Conservation (phyloP, 2,888 invertebrate species). For the Lumbricus terrestris region DNA sequence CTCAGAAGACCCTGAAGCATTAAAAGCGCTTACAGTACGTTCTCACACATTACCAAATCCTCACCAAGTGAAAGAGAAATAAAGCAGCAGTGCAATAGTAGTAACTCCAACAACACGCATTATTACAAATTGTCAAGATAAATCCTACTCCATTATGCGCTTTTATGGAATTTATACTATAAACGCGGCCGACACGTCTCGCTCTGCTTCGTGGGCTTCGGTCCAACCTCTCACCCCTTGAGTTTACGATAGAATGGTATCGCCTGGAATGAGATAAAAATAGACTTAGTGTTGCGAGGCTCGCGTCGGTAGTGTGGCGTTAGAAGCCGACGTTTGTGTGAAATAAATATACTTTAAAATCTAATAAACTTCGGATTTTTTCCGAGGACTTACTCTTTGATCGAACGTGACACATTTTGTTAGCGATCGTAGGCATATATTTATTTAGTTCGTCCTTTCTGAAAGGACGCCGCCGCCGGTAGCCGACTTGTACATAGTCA, state of each 20-base stretch:
- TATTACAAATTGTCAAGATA: too few species aligned
- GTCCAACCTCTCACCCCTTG: not conserved
- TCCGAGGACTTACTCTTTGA: not conserved
- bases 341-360: not conserved
- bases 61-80: too few species aligned
- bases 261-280: not conserved
- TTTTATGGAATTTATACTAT: too few species aligned
- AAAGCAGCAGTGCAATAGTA: too few species aligned
- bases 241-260: not conserved
- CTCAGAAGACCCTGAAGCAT: too few species aligned
- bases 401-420: not conserved
- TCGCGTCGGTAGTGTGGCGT: not conserved
- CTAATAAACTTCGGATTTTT: not conserved
- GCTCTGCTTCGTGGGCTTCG: not conserved
- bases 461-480: not conserved
- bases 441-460: not conserved
- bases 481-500: not conserved
- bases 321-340: not conserved
- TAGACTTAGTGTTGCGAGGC: not conserved
- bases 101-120: too few species aligned
- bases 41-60: too few species aligned
- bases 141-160: too few species aligned
- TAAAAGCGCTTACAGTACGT: too few species aligned
- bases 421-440: not conserved
- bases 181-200: not conserved